A percentile compares a stretch with the other conserved stretches of the same genome.
phyloP scores from a whole-genome alignment of 30 jellyfish, hydroid and myxozoan species.

The Catostylus mosaicus region DNA sequence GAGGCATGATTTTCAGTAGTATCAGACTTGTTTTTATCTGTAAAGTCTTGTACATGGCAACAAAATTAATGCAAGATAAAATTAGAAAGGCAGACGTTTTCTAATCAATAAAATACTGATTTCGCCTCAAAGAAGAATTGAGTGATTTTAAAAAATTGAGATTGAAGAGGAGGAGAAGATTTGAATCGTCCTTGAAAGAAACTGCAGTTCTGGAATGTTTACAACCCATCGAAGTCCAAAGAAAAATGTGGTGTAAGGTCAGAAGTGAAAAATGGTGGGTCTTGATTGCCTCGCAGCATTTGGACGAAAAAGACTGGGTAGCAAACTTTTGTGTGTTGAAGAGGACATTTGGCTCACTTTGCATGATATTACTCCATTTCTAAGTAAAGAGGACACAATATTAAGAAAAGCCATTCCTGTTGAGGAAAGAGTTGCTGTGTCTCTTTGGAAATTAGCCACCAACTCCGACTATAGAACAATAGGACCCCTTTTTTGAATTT shows the following conservation, averaged over 20 bases:
- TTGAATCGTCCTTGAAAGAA: neutral
- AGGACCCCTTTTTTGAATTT: conserved; percentile 33
- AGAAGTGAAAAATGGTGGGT: neutral
- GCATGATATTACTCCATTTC: neutral
- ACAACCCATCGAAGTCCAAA: neutral
- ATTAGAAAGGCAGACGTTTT: neutral
- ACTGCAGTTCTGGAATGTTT: neutral
- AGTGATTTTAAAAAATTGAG: neutral
- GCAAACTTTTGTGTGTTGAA: neutral
- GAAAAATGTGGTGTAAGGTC: neutral
- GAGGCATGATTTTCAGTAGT: neutral
- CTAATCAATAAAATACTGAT: no score
- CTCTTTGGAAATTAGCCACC: conserved; percentile 33
- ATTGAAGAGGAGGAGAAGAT: neutral
- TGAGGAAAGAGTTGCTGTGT: neutral
- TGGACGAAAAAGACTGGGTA: neutral
- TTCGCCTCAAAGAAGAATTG: neutral
- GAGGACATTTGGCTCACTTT: no score
- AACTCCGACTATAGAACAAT: conserved; percentile 35
- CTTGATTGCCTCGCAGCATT: neutral
- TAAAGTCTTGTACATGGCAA: neutral
- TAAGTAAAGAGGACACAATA: conserved; percentile 13
- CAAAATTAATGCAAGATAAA: neutral
- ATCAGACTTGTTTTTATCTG: neutral
- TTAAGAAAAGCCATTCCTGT: conserved; percentile 34